Conservation (phyloP, 2,888 invertebrate genomes). For the Epinotia brunnichana region DNA sequence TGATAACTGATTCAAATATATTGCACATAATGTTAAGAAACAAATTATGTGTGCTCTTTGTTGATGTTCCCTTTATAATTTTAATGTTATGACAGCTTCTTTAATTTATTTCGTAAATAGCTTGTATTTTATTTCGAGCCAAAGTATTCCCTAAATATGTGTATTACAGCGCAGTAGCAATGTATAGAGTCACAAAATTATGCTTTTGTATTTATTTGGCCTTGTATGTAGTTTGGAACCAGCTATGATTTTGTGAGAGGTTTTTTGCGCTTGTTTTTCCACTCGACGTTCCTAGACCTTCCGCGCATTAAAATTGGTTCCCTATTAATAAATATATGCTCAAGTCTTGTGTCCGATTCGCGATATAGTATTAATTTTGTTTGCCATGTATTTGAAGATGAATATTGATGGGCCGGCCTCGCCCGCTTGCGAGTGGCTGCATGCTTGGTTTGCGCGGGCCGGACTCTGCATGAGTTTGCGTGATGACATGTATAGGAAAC, state of each 20-base stretch:
- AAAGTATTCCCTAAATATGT: conserved; percentile 66
- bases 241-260: conserved; percentile 60
- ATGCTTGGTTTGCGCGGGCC: conserved; percentile 53
- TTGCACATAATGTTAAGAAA: conserved; percentile 8
- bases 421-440: conserved; percentile 68
- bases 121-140: conserved; percentile 69
- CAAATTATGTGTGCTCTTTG: background rate
- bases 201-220: conserved; percentile 70
- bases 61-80: background rate
- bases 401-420: conserved; percentile 48
- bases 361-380: conserved; percentile 68
- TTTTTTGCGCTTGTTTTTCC: conserved; percentile 65
- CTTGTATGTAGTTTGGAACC: conserved; percentile 68
- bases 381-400: conserved; percentile 55
- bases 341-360: conserved; percentile 45
- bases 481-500: conserved; percentile 81
- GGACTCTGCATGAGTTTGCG: conserved; percentile 64
- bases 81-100: conserved; percentile 63
- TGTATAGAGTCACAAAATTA: conserved; percentile 69
- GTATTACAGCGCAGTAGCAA: conserved; percentile 75
- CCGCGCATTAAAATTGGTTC: conserved; percentile 76
- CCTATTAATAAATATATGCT: conserved; percentile 53
- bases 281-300: conserved; percentile 75
- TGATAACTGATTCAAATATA: background rate
- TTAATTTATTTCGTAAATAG: conserved; percentile 73